Evolutionary conservation across 2,797 vertebrate genomes (phyloP), one percentile per base, ranked within the genome.

Genomic region (Gambelia wislizenii): DNA sequence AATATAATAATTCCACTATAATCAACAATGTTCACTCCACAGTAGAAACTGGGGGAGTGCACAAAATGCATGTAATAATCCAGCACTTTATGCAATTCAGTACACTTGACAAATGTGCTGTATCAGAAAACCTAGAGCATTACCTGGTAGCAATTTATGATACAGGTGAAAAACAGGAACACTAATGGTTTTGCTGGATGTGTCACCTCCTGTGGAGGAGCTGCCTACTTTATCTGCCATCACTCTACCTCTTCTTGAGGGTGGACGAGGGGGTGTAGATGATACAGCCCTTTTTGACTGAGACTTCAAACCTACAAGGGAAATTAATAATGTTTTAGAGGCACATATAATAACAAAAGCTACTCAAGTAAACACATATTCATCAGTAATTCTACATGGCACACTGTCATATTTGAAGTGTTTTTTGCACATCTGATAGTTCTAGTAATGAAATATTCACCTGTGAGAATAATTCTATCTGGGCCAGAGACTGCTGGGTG

Each of bases 81-180:
- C 67, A 84, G 9, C 33, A 56, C 39, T 67, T 39, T 7, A 72
- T 70, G 20, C 89, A 52, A 27, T 39, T 79, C 44, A 80, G 42
- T 3, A 61, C 47, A 72, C 22, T 33, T 4, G 25, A 36, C 12
- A 86, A 67, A 12, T 44, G 39, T 77, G 22, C 42, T 52, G 69
- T 72, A 70, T 33, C 64, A 47, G 7, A 0, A 76, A 42, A 39
- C 86, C 25, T 14, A 88, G 56, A 89, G 75, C 75, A 74, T 91
- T 95, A 99, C 99, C 99, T 97, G 98, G 98, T 91, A 99, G 97
- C 83, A 99, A 97, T 95, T 99, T 99, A 97, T 99, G 99, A 95
- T 99, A 99, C 0, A 99, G 98, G 89, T 99, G 99, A 97, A 99
- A 99, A 92, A 99, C 98, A 12, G 99, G 99, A 89, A 99, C 98